Conservation (phyloP, 2,113 vertebrate genomes). For the Ictidomys tridecemlineatus region DNA sequence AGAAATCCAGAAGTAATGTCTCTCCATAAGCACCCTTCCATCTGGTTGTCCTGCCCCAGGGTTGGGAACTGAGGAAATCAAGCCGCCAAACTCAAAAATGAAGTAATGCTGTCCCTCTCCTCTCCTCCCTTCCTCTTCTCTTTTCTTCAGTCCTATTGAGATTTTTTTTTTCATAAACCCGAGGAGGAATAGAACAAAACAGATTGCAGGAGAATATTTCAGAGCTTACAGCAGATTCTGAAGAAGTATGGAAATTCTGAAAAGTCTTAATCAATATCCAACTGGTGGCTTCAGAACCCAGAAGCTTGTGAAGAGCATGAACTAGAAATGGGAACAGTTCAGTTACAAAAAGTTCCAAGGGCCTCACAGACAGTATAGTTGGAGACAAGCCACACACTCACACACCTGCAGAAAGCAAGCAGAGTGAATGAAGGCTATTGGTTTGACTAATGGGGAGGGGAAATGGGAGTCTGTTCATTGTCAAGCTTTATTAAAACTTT, state of each 20-base stretch:
- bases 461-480: not conserved
- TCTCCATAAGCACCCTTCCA: not conserved
- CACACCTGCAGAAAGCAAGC: not conserved
- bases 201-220: constrained; percentile 63
- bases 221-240: constrained; percentile 57
- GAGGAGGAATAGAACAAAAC: constrained; percentile 50
- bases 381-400: not conserved
- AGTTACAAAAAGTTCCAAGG: not conserved
- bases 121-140: not conserved
- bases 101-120: not conserved
- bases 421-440: not conserved
- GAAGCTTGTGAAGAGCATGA: constrained; percentile 35
- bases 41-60: not conserved
- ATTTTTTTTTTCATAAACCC: not conserved
- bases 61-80: not conserved
- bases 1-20: constrained; percentile 3
- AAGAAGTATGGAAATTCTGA: constrained; percentile 69
- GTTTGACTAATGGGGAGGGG: not conserved
- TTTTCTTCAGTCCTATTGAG: not conserved
- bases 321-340: constrained; percentile 6
- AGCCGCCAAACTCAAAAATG: not conserved
- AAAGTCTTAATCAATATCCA: constrained; percentile 62
- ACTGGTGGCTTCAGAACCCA: constrained; percentile 41
- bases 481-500: not conserved
- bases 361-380: not conserved